phyloP scores from a whole-genome alignment of 2,888 invertebrate genomes.

The Augiades crinisus region DNA sequence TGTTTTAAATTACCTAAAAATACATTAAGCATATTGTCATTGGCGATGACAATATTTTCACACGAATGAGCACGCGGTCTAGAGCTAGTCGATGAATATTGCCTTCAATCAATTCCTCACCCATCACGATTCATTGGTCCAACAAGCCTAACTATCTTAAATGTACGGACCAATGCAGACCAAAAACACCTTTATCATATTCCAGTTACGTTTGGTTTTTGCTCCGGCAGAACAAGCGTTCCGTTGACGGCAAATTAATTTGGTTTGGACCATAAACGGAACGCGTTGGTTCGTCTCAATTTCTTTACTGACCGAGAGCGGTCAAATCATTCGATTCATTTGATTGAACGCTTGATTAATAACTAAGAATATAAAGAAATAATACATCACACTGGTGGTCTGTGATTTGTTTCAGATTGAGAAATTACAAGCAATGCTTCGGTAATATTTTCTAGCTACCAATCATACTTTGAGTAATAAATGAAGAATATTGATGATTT shows the following conservation, averaged over 20 bases:
- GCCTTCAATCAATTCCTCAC: conserved; percentile 57
- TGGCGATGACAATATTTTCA: background rate
- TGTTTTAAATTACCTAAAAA: too few relatives aligned
- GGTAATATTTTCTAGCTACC: conserved; percentile 4
- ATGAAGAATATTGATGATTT: background rate
- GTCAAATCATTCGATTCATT: conserved; percentile 21
- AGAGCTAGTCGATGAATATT: conserved; percentile 16
- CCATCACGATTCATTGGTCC: conserved; percentile 43
- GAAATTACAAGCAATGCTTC: conserved; percentile 11
- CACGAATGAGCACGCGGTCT: background rate
- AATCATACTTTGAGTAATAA: background rate
- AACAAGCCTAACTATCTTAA: conserved; percentile 19
- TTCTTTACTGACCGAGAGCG: conserved; percentile 28
- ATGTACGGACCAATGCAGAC: background rate
- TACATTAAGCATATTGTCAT: too few relatives aligned
- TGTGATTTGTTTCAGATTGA: conserved; percentile 12
- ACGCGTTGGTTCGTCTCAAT: conserved; percentile 29
- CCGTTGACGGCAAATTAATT: conserved; percentile 23
- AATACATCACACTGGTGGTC: conserved; percentile 15
- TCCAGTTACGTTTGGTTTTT: background rate
- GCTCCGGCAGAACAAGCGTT: background rate
- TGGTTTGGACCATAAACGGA: conserved; percentile 24
- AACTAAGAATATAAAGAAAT: conserved; percentile 17
- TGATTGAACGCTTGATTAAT: conserved; percentile 26
- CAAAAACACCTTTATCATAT: background rate